Evolutionary conservation across 2,113 vertebrate genomes (phyloP), one percentile per base, ranked within the genome.

Genomic region (Callionymus lyra): DNA sequence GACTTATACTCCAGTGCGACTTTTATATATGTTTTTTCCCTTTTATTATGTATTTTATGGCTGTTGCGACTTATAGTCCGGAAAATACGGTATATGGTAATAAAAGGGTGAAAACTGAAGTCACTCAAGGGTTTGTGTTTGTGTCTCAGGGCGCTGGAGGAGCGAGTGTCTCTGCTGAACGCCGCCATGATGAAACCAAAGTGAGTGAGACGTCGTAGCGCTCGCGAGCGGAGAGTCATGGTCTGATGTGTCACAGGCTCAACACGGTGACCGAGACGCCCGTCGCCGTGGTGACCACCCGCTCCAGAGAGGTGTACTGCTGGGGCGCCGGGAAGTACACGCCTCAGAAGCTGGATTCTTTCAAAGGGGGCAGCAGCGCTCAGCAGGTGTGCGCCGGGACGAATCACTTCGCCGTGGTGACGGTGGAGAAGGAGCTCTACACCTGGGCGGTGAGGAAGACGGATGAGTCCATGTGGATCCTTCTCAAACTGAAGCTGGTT

Each of bases 251-350:
- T 44, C 55, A 11, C 44, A 98, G 95, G 85, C 85, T 94, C 44
- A 96, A 83, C 48, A 86, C 90, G 3, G 67, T 83, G 70, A 89
- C 82, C 0, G 95, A 98, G 56, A 86, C 88, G 44, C 83, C 92
- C 9, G 90, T 99, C 65, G 93, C 95, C 6, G 90, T 99, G 69
- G 95, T 99, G 63, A 99, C 95, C 45, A 94, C 93, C 0, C 89
- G 93, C 56, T 95, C 89, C 5, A 90, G 95, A 55, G 95, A 99
- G 62, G 91, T 94, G 62, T 98, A 99, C 78, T 97, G 91, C 16
- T 99, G 95, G 95, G 95, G 95, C 0, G 95, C 94, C 11, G 94
- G 95, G 13, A 99, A 94, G 68, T 94, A 93, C 57, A 97, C 94
- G 6, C 93, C 95, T 6, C 95, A 99, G 84, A 97, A 94, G 79